phyloP scores from a whole-genome alignment of 1,140 invertebrate genomes.

The Nymphalis io region DNA sequence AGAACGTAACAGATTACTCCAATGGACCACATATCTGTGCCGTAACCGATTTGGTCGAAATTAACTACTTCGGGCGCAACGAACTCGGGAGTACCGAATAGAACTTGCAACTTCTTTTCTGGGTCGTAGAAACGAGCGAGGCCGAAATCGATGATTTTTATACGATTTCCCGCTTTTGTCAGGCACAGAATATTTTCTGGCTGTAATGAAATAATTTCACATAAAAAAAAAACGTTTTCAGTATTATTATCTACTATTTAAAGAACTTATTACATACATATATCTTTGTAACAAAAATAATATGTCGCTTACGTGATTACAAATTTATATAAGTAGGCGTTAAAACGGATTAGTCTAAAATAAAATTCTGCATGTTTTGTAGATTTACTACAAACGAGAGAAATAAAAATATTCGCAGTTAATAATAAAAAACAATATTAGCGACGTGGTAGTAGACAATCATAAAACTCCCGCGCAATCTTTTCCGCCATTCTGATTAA shows the following conservation, averaged over 20 bases:
- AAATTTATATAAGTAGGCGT: conserved; percentile 12
- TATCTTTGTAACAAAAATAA: background rate
- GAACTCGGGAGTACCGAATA: conserved; percentile 99
- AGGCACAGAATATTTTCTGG: conserved; percentile 99
- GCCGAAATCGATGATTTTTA: conserved; percentile 99
- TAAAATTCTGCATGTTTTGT: conserved; percentile 18
- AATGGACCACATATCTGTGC: conserved; percentile 98
- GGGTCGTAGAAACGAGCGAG: conserved; percentile 96
- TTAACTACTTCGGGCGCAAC: conserved; percentile 99
- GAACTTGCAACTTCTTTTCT: conserved; percentile 92
- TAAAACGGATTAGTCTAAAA: conserved; percentile 16
- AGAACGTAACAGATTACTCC: conserved; percentile 98
- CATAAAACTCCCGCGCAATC: conserved; percentile 67
- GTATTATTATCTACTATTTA: no score
- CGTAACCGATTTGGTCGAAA: conserved; percentile 96
- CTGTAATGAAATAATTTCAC: conserved; percentile 78
- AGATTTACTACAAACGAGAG: conserved; percentile 36
- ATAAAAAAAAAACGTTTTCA: no score
- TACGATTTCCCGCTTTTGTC: conserved; percentile 95
- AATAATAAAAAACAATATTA: conserved; percentile 49
- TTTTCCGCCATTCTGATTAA: conserved; percentile 72
- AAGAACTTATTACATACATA: background rate
- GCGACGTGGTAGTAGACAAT: conserved; percentile 46
- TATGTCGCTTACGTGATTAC: background rate
- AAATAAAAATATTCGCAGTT: conserved; percentile 48